These are phyloP conservation scores for Spizaetus ornatus DNA, from an alignment of 2,113 vertebrate species.

Conservation along the genomic window DNA sequence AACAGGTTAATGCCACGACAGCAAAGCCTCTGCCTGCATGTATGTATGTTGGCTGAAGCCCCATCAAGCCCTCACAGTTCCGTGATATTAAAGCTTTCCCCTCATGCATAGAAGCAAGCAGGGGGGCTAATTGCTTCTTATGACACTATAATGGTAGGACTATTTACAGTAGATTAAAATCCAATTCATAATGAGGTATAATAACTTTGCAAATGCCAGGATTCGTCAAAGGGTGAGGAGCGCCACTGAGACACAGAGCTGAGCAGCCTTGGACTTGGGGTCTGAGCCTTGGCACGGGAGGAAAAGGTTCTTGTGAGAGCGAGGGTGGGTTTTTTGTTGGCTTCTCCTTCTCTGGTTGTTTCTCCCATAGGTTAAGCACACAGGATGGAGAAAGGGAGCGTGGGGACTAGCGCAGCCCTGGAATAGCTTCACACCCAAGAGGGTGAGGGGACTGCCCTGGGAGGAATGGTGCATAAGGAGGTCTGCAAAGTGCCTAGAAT, in stretches of 20 bases:
- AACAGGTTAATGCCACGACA: background rate
- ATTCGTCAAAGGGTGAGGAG: constrained; percentile 52
- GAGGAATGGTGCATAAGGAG: background rate
- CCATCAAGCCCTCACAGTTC: constrained; percentile 46
- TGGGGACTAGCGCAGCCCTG: background rate
- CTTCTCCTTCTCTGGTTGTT: background rate
- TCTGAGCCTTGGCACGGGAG: background rate
- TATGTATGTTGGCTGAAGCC: background rate
- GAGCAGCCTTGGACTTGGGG: background rate
- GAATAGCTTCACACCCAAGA: background rate
- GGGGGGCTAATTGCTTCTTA: constrained; percentile 74
- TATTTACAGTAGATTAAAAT: constrained; percentile 79
- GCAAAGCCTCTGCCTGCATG: background rate
- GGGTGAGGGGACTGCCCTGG: background rate
- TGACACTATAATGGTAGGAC: constrained; percentile 72
- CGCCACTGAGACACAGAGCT: background rate
- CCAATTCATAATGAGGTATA: constrained; percentile 69
- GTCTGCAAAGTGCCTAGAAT: background rate
- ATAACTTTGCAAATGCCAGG: constrained; percentile 57
- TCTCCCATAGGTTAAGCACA: background rate
- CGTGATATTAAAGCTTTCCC: constrained; percentile 45
- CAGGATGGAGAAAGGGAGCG: background rate
- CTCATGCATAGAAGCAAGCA: constrained; percentile 55
- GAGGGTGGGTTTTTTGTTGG: background rate
- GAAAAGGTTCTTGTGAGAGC: background rate